phyloP scores from a whole-genome alignment of 1,140 invertebrate species.

The Drosophila busckii region DNA sequence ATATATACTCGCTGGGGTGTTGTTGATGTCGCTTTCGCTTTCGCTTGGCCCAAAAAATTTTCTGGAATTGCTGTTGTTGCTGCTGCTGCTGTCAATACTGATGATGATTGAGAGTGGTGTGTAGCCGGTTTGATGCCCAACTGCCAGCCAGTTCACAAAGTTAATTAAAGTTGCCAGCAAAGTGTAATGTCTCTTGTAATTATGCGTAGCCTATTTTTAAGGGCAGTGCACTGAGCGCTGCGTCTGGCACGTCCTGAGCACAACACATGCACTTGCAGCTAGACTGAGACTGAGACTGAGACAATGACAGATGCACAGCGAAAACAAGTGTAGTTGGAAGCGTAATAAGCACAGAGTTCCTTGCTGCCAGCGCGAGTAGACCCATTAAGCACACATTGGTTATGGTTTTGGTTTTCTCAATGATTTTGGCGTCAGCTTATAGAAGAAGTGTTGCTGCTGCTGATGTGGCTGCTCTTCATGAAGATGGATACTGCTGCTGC shows the following conservation, averaged over 20 bases:
- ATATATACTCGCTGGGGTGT: slow-evolving; percentile 19
- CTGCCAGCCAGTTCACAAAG: no score
- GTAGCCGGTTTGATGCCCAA: no score
- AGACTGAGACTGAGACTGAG: background rate
- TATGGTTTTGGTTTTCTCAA: no score
- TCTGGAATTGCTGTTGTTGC: slow-evolving; percentile 11
- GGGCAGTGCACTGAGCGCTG: slow-evolving; percentile 2
- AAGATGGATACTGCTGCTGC: slow-evolving; percentile 7
- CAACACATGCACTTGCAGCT: slow-evolving; percentile 2
- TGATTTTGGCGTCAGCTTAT: no score
- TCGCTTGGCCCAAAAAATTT: no score
- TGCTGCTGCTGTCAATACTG: slow-evolving; percentile 16
- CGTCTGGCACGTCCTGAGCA: slow-evolving; percentile 7
- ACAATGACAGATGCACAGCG: slow-evolving; percentile 12
- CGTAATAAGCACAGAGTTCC: no score
- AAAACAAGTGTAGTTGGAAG: no score
- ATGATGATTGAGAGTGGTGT: slow-evolving; percentile 29
- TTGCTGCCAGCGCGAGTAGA: no score
- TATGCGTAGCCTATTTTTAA: slow-evolving; percentile 14
- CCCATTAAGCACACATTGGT: no score
- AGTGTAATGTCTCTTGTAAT: slow-evolving; percentile 26
- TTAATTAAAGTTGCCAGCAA: slow-evolving; percentile 42
- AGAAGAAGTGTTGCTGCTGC: background rate
- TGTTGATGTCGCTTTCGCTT: slow-evolving; percentile 40
- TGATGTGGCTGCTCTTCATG: background rate